Conservation (phyloP, 2,797 vertebrate genomes). For the Epinephelus malabaricus region DNA sequence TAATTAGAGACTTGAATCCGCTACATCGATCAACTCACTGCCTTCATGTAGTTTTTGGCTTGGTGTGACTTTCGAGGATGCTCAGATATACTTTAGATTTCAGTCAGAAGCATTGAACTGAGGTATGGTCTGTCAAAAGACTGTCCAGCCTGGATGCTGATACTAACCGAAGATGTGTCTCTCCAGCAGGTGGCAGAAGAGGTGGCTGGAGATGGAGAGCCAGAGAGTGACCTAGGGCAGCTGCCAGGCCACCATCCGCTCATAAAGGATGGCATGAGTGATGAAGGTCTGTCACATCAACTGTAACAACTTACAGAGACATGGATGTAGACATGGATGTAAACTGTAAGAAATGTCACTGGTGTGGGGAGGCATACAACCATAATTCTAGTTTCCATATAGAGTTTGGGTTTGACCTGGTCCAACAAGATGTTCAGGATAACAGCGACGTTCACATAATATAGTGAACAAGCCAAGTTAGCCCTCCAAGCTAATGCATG, state of each 20-base stretch:
- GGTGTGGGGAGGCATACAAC: too few relatives aligned
- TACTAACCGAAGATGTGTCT: conserved; percentile 12
- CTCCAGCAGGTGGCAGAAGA: conserved; percentile 85
- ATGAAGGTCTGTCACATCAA: conserved; percentile 88
- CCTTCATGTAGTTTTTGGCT: background rate
- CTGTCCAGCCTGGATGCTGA: background rate
- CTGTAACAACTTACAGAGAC: background rate
- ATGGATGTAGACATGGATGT: too few relatives aligned
- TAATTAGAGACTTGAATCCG: background rate
- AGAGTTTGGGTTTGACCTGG: too few relatives aligned
- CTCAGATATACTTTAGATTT: background rate
- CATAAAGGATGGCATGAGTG: conserved; percentile 92
- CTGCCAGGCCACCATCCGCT: conserved; percentile 95
- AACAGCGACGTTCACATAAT: too few relatives aligned
- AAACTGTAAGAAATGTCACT: too few relatives aligned
- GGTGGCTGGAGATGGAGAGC: conserved; percentile 78
- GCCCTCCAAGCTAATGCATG: too few relatives aligned
- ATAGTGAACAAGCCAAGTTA: too few relatives aligned
- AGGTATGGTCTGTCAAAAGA: background rate
- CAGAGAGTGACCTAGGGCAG: conserved; percentile 90
- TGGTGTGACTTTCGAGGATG: background rate
- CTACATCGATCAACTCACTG: background rate
- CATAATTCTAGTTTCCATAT: too few relatives aligned
- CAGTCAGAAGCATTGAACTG: background rate
- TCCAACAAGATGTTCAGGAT: too few relatives aligned